Evolutionary conservation across 2,797 vertebrate genomes (phyloP), one percentile per base, ranked within the genome.

Genomic region (Cottoperca gobio): DNA sequence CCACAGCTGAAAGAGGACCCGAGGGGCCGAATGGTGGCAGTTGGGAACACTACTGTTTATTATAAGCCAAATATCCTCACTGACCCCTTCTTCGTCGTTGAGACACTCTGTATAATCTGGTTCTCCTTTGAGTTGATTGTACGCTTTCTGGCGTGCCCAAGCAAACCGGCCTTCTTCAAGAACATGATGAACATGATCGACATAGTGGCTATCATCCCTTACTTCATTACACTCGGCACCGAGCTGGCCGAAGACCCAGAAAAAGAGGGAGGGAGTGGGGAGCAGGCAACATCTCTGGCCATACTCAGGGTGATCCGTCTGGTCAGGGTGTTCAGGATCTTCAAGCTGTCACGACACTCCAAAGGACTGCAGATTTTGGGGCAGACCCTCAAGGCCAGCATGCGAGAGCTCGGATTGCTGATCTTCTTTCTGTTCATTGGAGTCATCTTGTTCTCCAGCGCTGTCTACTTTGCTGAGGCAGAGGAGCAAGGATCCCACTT

Each of bases 391-490:
- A 99, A 99, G 89, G 98, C 98, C 81, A 99, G 98, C 85, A 99
- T 99, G 98, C 95, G 98, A 86, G 98, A 99, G 95, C 92, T 99
- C 77, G 98, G 98, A 84, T 91, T 99, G 92, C 95, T 99, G 84
- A 99, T 99, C 90, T 99, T 99, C 92, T 99, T 99, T 91, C 97
- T 99, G 83, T 99, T 99, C 94, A 99, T 99, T 85, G 98, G 98
- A 86, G 98, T 99, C 94, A 99, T 99, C 88, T 93, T 99, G 89
- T 99, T 99, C 91, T 99, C 98, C 90, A 99, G 98, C 9, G 98
- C 98, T 26, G 97, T 99, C 78, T 99, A 97, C 94, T 99, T 99
- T 93, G 98, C 98, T 45, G 98, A 99, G 94, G 97, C 97, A 60
- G 98, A 99, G 90, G 98, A 99, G 91, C 82, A 93, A 86, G 97